Conservation (phyloP, 2,797 vertebrate species). For the Geotrypetes seraphini region DNA sequence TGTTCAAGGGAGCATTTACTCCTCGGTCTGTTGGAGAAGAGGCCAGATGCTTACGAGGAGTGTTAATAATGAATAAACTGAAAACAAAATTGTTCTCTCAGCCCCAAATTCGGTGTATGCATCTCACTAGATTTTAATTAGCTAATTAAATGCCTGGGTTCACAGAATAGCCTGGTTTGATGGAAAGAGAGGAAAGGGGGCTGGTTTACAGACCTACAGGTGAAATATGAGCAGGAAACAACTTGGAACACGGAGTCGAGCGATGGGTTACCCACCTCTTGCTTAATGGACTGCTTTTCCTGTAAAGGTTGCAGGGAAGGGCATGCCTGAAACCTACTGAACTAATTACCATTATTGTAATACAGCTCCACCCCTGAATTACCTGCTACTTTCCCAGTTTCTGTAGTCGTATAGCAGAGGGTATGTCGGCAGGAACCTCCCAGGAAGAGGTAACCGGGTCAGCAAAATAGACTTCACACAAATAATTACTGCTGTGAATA, state of each 20-base stretch:
- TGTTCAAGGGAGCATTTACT: slow-evolving; percentile 56
- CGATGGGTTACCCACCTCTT: slow-evolving; percentile 27
- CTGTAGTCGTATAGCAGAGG: too few species aligned
- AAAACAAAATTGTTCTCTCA: slow-evolving; percentile 33
- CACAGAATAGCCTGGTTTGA: slow-evolving; percentile 46
- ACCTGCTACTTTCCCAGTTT: too few species aligned
- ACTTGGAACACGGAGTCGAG: slow-evolving; percentile 36
- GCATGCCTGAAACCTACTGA: too few species aligned
- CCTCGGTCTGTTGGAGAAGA: slow-evolving; percentile 47
- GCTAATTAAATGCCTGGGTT: slow-evolving; percentile 57
- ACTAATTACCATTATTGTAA: too few species aligned
- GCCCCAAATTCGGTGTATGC: slow-evolving; percentile 41
- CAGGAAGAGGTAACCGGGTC: too few species aligned
- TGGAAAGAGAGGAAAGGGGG: too few species aligned
- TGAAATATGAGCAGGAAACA: slow-evolving; percentile 41
- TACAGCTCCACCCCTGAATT: too few species aligned
- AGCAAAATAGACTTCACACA: too few species aligned
- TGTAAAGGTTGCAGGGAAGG: slow-evolving; percentile 28
- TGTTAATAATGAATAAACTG: slow-evolving; percentile 54
- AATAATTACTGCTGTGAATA: too few species aligned
- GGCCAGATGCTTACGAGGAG: slow-evolving; percentile 50
- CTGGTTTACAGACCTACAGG: slow-evolving; percentile 18
- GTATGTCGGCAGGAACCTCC: too few species aligned
- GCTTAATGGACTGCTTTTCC: slow-evolving; percentile 28
- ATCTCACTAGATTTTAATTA: slow-evolving; percentile 58